phyloP scores from a whole-genome alignment of 2,888 invertebrate genomes.

The Apamea epomidion region DNA sequence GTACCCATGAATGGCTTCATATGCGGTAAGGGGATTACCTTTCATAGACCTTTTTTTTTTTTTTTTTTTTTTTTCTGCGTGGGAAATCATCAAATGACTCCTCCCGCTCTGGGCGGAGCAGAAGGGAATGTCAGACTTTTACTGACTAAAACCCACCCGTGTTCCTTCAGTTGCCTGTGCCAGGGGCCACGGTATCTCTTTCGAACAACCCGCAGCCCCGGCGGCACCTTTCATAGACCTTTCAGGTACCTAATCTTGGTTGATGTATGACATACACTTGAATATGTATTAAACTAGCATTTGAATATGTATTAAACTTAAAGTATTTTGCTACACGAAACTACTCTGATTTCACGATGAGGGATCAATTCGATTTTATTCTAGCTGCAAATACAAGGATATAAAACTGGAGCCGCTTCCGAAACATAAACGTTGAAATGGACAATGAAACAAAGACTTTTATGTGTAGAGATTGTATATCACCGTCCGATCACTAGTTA shows the following conservation, averaged over 20 bases:
- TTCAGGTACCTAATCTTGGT: background rate
- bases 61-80: too few species aligned
- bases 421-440: slow-evolving; percentile 18
- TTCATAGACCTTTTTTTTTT: background rate
- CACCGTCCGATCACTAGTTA: slow-evolving; percentile 3
- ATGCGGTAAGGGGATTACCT: too few species aligned
- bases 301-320: background rate
- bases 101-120: too few species aligned
- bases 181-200: too few species aligned
- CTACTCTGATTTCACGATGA: background rate
- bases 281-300: background rate
- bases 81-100: too few species aligned
- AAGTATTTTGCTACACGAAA: background rate
- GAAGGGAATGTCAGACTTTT: too few species aligned
- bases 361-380: background rate
- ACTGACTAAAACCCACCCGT: too few species aligned
- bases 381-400: slow-evolving; percentile 3
- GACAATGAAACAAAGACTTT: slow-evolving; percentile 34
- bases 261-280: background rate
- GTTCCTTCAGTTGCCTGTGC: too few species aligned
- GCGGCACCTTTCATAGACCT: background rate
- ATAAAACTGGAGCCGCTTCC: slow-evolving; percentile 12
- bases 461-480: slow-evolving; percentile 28
- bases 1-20: too few species aligned
- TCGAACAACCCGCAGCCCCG: too few species aligned